These are phyloP conservation scores for Picathartes gymnocephalus DNA, from an alignment of 2,113 vertebrate species.

Conservation along the genomic window DNA sequence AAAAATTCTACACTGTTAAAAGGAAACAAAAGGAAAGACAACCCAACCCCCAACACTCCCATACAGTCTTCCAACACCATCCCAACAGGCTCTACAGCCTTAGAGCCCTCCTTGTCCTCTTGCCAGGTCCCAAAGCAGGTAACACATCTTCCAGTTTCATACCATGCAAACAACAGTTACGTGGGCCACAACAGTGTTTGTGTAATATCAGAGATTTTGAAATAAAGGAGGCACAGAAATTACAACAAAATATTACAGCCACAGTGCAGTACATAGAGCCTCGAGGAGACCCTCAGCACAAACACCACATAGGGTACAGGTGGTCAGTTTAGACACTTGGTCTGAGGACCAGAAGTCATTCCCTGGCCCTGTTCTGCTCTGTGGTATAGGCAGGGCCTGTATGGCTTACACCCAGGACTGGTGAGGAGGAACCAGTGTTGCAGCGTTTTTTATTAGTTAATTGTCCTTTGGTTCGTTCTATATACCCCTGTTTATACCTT, in stretches of 20 bases:
- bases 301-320: fast-evolving
- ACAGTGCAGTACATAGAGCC: not conserved
- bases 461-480: no score
- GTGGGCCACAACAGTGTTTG: not conserved
- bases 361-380: not conserved
- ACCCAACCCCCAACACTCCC: no score
- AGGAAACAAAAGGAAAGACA: no score
- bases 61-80: not conserved
- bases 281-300: not conserved
- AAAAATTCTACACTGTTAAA: no score
- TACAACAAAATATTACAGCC: not conserved
- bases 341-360: not conserved
- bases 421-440: not conserved
- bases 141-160: not conserved
- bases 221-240: not conserved
- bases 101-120: not conserved
- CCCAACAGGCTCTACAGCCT: not conserved
- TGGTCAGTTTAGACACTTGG: no score
- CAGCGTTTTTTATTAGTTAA: no score
- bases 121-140: not conserved
- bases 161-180: not conserved
- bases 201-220: not conserved
- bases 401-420: not conserved
- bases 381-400: not conserved
- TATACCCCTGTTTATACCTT: no score